phyloP scores from a whole-genome alignment of 2,113 vertebrate species.

The Podocnemis expansa region DNA sequence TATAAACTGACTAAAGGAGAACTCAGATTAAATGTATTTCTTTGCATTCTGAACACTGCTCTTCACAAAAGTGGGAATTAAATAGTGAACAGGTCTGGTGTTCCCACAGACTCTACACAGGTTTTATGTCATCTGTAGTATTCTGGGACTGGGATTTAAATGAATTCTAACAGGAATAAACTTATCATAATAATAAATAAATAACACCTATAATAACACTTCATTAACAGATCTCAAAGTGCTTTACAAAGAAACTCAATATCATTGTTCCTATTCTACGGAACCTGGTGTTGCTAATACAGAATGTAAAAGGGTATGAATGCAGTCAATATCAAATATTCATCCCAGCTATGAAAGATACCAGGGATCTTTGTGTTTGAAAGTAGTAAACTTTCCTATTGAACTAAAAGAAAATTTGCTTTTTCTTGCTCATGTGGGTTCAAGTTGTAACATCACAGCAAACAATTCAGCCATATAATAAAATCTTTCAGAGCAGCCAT shows the following conservation, averaged over 20 bases:
- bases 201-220: neutral
- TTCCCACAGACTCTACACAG: rapidly evolving
- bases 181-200: neutral
- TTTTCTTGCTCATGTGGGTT: neutral
- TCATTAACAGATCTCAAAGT: neutral
- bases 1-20: neutral
- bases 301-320: neutral
- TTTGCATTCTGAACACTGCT: neutral
- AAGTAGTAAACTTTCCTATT: neutral
- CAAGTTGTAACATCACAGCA: neutral
- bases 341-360: neutral
- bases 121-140: neutral
- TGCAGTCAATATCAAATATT: neutral
- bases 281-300: neutral
- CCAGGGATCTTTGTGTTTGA: neutral
- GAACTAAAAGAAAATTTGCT: neutral
- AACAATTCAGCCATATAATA: neutral
- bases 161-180: neutral
- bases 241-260: neutral
- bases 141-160: neutral
- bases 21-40: neutral
- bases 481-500: constrained; percentile 37
- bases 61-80: neutral
- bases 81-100: neutral
- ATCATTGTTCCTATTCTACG: neutral